Evolutionary conservation across 2,113 vertebrate species (phyloP).

Genomic region (Sinosuthora webbiana): DNA sequence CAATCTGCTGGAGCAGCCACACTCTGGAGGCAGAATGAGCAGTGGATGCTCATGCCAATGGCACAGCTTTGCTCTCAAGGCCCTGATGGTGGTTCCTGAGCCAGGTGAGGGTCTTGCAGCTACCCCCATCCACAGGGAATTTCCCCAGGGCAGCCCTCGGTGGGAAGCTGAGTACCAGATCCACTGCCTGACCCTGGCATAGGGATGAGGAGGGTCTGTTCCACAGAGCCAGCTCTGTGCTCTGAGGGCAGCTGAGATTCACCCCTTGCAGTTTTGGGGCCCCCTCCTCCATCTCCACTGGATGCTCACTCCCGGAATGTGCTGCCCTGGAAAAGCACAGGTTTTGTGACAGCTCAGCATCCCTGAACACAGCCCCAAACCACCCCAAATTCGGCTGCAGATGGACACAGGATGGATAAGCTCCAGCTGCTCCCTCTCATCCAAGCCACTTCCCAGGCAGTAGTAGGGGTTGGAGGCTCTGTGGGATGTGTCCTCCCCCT

Average conservation of each 20-base stretch:
- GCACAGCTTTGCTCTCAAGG: neutral
- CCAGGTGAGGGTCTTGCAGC: neutral
- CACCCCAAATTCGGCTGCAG: neutral
- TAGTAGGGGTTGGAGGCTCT: rapidly evolving
- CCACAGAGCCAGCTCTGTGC: neutral
- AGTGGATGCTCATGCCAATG: neutral
- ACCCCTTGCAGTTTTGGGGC: neutral
- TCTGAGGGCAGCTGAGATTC: neutral
- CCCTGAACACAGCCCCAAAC: rapidly evolving
- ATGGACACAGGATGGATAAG: neutral
- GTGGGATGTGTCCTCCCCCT: rapidly evolving
- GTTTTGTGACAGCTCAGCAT: neutral
- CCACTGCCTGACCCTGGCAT: neutral
- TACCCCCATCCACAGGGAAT: neutral
- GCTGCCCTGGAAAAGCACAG: neutral
- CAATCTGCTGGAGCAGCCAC: neutral
- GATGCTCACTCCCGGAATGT: rapidly evolving
- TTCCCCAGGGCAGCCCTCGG: neutral
- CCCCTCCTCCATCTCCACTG: neutral
- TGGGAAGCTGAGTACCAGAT: neutral
- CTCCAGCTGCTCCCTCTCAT: neutral
- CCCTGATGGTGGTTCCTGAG: neutral
- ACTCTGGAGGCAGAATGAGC: neutral
- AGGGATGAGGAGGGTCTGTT: neutral
- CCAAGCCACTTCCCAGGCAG: rapidly evolving